Evolutionary conservation across 1,140 invertebrate species (phyloP).

Genomic region (Aradophagus sp.): DNA sequence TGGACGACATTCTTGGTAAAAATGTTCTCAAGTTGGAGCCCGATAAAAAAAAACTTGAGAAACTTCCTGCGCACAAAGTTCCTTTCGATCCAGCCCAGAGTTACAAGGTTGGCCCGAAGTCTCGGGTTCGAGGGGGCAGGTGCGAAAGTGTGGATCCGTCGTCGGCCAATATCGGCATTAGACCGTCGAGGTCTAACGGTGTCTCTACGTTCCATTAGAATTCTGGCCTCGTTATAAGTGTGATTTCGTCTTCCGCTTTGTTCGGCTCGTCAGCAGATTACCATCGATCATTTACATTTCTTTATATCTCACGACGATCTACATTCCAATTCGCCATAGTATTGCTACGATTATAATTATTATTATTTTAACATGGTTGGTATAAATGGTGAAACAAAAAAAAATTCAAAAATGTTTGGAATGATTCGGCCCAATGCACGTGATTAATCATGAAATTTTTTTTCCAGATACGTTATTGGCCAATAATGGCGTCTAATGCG

Average conservation of each 20-base stretch:
- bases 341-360: constrained; percentile 9
- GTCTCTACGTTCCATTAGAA: constrained; percentile 60
- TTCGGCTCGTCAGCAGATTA: constrained; percentile 24
- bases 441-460: constrained; percentile 28
- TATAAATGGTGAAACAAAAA: too few species aligned
- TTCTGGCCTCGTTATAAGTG: constrained; percentile 60
- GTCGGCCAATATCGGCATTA: constrained; percentile 54
- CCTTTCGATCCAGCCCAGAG: neutral
- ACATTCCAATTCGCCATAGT: constrained; percentile 18
- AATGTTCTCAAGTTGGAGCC: too few species aligned
- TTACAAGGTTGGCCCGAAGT: neutral
- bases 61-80: too few species aligned
- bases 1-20: too few species aligned
- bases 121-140: constrained; percentile 29
- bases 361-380: too few species aligned
- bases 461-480: constrained; percentile 27
- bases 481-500: constrained; percentile 46
- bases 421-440: constrained; percentile 4
- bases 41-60: too few species aligned
- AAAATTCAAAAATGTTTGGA: too few species aligned
- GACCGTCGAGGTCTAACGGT: constrained; percentile 54
- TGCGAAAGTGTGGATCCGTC: constrained; percentile 39
- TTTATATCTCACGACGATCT: constrained; percentile 36
- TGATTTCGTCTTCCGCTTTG: constrained; percentile 56
- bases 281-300: constrained; percentile 45